Base-by-base conservation (phyloP, 2,113 vertebrate species). In the Laticauda colubrina region DNA sequence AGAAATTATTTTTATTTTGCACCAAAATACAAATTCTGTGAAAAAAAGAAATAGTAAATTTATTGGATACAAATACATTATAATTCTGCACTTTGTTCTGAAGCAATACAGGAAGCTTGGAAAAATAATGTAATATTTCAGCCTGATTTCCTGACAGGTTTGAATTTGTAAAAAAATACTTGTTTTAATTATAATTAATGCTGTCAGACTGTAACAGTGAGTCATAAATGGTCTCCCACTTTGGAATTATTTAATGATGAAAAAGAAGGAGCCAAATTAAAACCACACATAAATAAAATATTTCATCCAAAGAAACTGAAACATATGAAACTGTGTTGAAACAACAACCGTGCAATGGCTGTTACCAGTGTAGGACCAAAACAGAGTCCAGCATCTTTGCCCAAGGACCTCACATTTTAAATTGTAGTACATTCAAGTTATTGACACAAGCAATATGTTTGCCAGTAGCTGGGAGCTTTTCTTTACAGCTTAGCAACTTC, bases 401-500 rank as follows among this genome's bases (percentile, higher is more conserved):
- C 55, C 39, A 56, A 54, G 34, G 59, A 75, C 24, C 92, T 45
- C 85, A 88, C 85, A 81, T 54, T 90, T 87, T 64, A 39, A 57
- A 29, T 11, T 75, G 20, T 59, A 26, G 48, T 85, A 45, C 29
- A 53, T 90, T 75, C 69, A 89, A 10, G 69, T 39, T 93, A 89
- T 59, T 59, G 88, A 85, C 55, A 53, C 39, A 6, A 85, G 69
- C 69, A 39, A 69, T 51, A 18, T 34, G 55, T 87, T 34, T 91
- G 90, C 87, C 90, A 93, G 45, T 45, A 45, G 55, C 81, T 89
- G 24, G 75, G 34, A 85, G 53, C 55, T 91, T 86, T 64, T 75
- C 85, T 88, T 91, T 59, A 56, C 56, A n/a, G 21, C 90, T 93
- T 91, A 69, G 89, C 39, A 43, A 89, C 85, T 61, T 88, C 93